A percentile compares a stretch with the other conserved stretches of the same genome.
Conservation (phyloP, 2,797 vertebrate genomes). For the Phyllotis vaccarum region DNA sequence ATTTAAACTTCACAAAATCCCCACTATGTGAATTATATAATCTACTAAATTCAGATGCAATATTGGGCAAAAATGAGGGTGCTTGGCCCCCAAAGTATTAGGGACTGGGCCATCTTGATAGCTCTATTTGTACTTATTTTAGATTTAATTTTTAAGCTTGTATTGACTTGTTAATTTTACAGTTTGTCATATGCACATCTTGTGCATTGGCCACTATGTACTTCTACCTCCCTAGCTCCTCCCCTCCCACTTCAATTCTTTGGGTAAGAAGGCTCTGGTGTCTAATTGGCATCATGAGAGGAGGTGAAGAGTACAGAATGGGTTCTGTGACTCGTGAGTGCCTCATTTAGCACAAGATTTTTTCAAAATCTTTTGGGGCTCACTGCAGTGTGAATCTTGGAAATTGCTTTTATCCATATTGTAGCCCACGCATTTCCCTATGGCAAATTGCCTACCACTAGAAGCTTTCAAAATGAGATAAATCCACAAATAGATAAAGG, state of each 20-base stretch:
- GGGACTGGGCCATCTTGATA: too few species aligned
- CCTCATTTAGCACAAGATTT: not conserved
- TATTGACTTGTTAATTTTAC: not conserved
- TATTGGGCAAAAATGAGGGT: not conserved
- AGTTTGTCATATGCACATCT: too few species aligned
- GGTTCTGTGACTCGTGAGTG: not conserved
- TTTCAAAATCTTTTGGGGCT: not conserved
- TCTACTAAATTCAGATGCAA: not conserved
- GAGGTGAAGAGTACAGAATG: fast-evolving
- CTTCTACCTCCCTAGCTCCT: too few species aligned
- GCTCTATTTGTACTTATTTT: not conserved
- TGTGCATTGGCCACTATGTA: not conserved
- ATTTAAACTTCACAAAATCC: not conserved
- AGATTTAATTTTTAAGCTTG: not conserved
- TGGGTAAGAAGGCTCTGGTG: not conserved
- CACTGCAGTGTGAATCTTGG: not conserved
- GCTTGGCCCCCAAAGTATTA: not conserved
- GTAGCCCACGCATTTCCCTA: not conserved
- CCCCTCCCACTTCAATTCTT: not conserved
- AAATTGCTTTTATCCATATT: not conserved
- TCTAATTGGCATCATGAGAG: not conserved
- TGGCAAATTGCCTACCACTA: not conserved
- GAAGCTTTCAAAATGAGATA: not conserved
- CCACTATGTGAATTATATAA: not conserved
- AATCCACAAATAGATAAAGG: not conserved